A percentile compares a stretch with the other conserved stretches of the same genome.
phyloP scores from a whole-genome alignment of 2,888 invertebrate genomes.

The Dorcus parallelipipedus region DNA sequence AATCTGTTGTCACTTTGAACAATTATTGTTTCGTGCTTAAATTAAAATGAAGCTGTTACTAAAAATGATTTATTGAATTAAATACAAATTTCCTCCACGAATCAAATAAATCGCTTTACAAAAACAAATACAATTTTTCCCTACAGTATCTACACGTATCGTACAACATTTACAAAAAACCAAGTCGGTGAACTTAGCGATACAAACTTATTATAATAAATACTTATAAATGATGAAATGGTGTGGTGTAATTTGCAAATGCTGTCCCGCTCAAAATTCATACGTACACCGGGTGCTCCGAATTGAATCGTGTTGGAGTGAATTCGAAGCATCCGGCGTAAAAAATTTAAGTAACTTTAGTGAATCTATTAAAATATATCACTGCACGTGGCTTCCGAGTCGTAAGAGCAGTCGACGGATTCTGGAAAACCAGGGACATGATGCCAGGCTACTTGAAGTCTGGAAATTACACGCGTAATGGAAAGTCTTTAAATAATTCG shows the following conservation, averaged over 20 bases:
- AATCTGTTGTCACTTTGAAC: not conserved
- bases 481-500: not conserved
- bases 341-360: too few species aligned
- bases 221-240: not conserved
- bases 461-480: constrained; percentile 28
- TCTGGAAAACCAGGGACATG: constrained; percentile 40
- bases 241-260: not conserved
- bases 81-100: too few species aligned
- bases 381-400: constrained; percentile 29
- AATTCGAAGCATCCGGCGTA: too few species aligned
- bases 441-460: constrained; percentile 39
- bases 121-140: not conserved
- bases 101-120: too few species aligned
- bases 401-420: constrained; percentile 32
- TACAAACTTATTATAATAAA: not conserved
- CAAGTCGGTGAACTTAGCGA: not conserved
- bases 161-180: constrained; percentile 11
- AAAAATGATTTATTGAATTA: too few species aligned
- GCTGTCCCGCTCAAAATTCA: not conserved
- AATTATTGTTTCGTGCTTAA: too few species aligned
- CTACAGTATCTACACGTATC: not conserved
- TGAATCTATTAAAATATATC: constrained; percentile 27
- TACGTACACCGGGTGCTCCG: too few species aligned
- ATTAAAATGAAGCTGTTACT: too few species aligned
- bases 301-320: too few species aligned